A percentile compares a stretch with the other conserved stretches of the same genome.
phyloP scores from a whole-genome alignment of 2,797 vertebrate genomes.

The Pelochelys cantorii region DNA sequence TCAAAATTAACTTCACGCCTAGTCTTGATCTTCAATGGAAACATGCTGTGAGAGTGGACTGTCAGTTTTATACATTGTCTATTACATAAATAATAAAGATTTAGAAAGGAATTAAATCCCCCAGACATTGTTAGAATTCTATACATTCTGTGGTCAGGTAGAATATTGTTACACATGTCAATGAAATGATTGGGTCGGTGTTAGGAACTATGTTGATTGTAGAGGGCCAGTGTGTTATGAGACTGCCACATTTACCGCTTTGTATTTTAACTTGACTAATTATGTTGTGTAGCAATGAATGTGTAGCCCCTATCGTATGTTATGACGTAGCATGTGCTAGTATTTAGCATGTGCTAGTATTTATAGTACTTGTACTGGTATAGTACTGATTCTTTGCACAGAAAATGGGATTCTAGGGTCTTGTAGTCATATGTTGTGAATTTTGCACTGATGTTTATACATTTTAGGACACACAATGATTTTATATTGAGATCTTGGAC shows the following conservation, averaged over 20 bases:
- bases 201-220: not conserved
- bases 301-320: not conserved
- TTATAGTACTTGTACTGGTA: not conserved
- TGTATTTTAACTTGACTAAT: not conserved
- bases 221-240: not conserved
- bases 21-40: not conserved
- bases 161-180: not conserved
- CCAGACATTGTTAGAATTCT: not conserved
- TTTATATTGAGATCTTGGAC: not conserved
- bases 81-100: not conserved
- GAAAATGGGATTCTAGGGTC: not conserved
- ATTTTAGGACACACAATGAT: not conserved
- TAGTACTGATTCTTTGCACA: not conserved
- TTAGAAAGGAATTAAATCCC: not conserved
- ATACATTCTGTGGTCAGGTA: not conserved
- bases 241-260: not conserved
- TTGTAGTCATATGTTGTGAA: not conserved
- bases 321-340: not conserved
- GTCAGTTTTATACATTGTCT: not conserved
- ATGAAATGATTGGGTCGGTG: not conserved
- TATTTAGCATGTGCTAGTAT: not conserved
- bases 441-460: not conserved
- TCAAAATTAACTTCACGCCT: not conserved
- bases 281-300: not conserved
- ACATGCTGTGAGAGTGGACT: not conserved